Base-by-base conservation (phyloP, 1,140 invertebrate species). In the Saxidomus purpurata region DNA sequence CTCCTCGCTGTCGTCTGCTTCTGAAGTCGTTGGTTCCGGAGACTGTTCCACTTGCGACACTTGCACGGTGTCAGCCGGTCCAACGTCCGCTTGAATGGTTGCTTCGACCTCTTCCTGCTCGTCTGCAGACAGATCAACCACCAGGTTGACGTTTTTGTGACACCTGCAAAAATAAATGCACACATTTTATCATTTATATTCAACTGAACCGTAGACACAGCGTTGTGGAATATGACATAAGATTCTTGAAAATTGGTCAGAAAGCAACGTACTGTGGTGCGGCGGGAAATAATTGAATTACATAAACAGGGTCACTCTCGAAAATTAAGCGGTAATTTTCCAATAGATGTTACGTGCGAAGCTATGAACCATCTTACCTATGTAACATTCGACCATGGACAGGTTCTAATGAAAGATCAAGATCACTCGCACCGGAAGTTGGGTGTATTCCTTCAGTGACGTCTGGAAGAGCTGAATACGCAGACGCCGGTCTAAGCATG, bases 401-500 rank as follows among this genome's bases (percentile, higher is more conserved):
- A 15, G 19, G 49, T 36, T 87, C 69, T 36, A 28, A 40, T 17
- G 40, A 6, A n/a, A 74, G 22, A 34, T 86, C 84, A 76, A 76
- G 4, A 36, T 87, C 84, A 76, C 71, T 87, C 1, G 43, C 8
- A 15, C 22, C 49, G 31, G 31, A 31, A 31, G 25, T 28, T 22
- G 22, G 76, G 28, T 52, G 19, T 49, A 47, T 36, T 13, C 43
- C 55, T 36, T 80, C 47, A 0, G 47, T 69, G 22, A 87, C 71
- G 25, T 80, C 86, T 17, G 59, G 76, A 31, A 88, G 76, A 40
- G 63, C 49, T 15, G 76, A 28, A 61, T 61, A 88, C 15, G 86
- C 86, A 3, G 86, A 22, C 28, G 76, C 38, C 6, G 86, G 86
- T 55, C 77, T 55, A 17, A 87, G 55, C 55, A 81, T 80, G 77